Base-by-base conservation (phyloP, 1,140 invertebrate genomes). In the Steinernema khuongi region DNA sequence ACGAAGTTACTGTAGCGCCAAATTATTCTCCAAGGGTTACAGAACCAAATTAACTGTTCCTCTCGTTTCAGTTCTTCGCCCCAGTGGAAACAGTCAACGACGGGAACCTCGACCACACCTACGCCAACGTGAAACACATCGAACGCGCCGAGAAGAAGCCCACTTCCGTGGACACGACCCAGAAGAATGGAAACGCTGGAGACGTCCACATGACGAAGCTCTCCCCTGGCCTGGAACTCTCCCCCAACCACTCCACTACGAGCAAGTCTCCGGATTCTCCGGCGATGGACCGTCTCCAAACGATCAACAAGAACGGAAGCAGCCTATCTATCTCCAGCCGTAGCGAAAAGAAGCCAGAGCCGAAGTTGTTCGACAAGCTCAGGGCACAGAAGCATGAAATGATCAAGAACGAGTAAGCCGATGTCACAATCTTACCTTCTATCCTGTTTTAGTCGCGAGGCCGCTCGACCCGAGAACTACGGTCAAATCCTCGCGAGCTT, bases 401-500 rank as follows among this genome's bases (percentile, higher is more conserved):
- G 66, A 73, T 60, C 50, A 73, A 28, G 50, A 73, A 68, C 17
- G 66, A 68, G 72, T 68, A 31, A 73, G 31, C 1, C 67, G 72
- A 43, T 73, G 22, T 33, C n/a, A 19, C 17, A 1, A n/a, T 1
- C 1, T 67, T 22, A 36, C 14, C 11, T 33, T 22, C 26, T 19
- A 29, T 11, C 66, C n/a, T 44, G 19, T 71, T 69, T 30, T 30
- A 69, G 77, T 43, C 43, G 30, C 29, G 67, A 72, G 50, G 60
- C 68, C 7, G 41, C 33, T 2, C 33, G 31, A 22, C 33, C 44
- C 32, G 18, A 66, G 28, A 66, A 19, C 66, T 66, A 71, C 14
- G 80, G 75, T n/a, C 60, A 74, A 66, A 19, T 77, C 2, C 72
- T 80, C 67, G 76, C 83, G 19, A 67, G 70, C 36, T 72, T 82